Percentiles rank a stretch among this genome's conserved stretches.
These are phyloP conservation scores for Eupsilia transversa DNA, from an alignment of 2,888 invertebrate genomes.

Conservation along the genomic window DNA sequence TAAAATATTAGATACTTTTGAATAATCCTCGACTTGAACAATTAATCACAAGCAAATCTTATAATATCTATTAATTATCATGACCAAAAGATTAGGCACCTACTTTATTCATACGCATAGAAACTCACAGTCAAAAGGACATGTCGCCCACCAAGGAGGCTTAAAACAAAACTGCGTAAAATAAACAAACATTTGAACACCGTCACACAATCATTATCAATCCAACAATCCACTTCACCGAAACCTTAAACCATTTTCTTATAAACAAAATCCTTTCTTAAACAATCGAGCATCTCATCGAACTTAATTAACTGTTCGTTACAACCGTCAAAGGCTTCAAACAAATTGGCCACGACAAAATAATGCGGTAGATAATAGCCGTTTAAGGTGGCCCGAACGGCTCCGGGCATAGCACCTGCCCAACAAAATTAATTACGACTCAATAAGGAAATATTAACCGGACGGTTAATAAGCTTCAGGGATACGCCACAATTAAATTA, in stretches of 20 bases:
- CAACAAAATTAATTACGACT: constrained; percentile 90
- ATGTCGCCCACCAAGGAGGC: too few species aligned
- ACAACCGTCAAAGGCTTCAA: constrained; percentile 87
- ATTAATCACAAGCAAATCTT: not conserved
- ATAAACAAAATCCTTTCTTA: constrained; percentile 70
- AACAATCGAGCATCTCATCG: constrained; percentile 68
- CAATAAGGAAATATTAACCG: constrained; percentile 88
- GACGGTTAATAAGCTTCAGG: constrained; percentile 89
- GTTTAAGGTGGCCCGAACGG: constrained; percentile 71
- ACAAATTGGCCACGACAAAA: constrained; percentile 88
- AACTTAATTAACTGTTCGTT: constrained; percentile 86
- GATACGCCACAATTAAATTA: constrained; percentile 90
- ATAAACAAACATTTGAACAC: constrained; percentile 27
- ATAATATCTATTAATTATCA: not conserved
- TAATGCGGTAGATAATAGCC: constrained; percentile 88
- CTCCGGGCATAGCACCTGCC: constrained; percentile 86
- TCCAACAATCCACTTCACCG: constrained; percentile 48
- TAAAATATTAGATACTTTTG: not conserved
- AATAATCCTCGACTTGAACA: not conserved
- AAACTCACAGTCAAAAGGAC: not conserved
- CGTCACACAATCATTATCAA: constrained; percentile 19
- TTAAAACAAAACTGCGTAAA: not conserved
- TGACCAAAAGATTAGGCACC: not conserved
- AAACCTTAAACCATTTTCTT: constrained; percentile 63
- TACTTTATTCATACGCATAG: not conserved